phyloP scores from a whole-genome alignment of 2,888 invertebrate species.

The Chrysina gloriosa region DNA sequence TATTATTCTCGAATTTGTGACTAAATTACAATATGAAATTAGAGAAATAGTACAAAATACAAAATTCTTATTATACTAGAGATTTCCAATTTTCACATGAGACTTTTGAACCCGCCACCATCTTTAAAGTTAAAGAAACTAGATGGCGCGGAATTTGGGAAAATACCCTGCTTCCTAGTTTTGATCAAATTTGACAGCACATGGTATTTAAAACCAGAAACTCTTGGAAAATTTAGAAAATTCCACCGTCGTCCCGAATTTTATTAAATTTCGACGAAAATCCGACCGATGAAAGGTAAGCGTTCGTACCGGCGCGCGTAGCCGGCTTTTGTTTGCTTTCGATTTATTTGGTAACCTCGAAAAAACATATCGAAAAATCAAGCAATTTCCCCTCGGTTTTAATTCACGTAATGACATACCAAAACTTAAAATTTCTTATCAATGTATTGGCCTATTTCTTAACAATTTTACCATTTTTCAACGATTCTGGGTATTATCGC shows the following conservation, averaged over 20 bases:
- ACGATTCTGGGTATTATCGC: conserved; percentile 32
- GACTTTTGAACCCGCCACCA: no score
- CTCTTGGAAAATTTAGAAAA: neutral
- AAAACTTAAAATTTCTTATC: conserved; percentile 53
- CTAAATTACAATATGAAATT: no score
- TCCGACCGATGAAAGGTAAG: conserved; percentile 7
- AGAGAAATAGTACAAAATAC: no score
- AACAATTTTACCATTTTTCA: conserved; percentile 50
- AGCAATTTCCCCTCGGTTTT: conserved; percentile 44
- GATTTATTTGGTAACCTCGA: conserved; percentile 44
- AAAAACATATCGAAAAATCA: conserved; percentile 47
- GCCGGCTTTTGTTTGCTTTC: conserved; percentile 28
- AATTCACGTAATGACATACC: conserved; percentile 53
- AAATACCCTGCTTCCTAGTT: neutral
- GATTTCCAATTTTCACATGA: no score
- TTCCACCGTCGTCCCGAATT: conserved; percentile 3
- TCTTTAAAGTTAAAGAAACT: no score
- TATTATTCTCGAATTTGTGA: no score
- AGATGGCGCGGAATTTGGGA: no score
- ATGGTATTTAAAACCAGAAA: conserved; percentile 27
- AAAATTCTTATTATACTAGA: no score
- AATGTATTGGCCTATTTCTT: conserved; percentile 52
- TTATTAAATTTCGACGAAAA: conserved; percentile 10
- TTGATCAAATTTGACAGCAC: conserved; percentile 17
- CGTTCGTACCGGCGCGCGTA: neutral